Base-by-base conservation (phyloP, 2,888 invertebrate species). In the Dioctria linearis region DNA sequence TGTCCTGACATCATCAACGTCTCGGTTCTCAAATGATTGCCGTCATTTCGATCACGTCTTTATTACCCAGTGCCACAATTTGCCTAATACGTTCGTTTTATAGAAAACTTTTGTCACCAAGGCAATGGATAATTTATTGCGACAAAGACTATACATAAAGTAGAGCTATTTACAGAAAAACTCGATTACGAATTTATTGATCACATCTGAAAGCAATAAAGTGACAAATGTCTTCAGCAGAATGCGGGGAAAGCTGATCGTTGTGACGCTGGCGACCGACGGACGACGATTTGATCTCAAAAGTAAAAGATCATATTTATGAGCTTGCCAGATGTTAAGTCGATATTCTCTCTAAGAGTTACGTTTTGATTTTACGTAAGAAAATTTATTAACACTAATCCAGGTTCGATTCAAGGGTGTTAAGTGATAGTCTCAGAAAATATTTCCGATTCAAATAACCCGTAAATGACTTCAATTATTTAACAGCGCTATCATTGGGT, bases 1-100 rank as follows among this genome's bases (percentile, higher is more conserved):
- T 73, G 79, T 81, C 81, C 79, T 81, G 79, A 79, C 81, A 79
- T 81, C 81, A 81, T 81, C 25, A 25, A 25, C 81, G 40, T 75
- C 61, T n/a, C 46, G 11, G 40, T 39, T 51, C 73, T n/a, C 73
- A 46, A 8, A 40, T 59, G 46, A 25, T 46, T 46, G 57, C 61
- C 69, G 69, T 69, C 69, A 57, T 79, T 43, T 54, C 75, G 59
- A 75, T 75, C 59, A 59, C 59, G 75, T 59, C 75, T 75, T 57
- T 75, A 37, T 65, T 11, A 13, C 8, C 40, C 61, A 43, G 25
- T 59, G 61, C 75, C 42, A 75, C 57, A 43, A 59, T 43, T 59
- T 46, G 57, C 75, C 75, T 75, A 75, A 75, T 75, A 59, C 25
- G 75, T 59, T 75, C 59, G 43, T 25, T 25, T 25, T 25, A 25